phyloP scores from a whole-genome alignment of 2,888 invertebrate species.

The Hirtodrosophila trivittata region DNA sequence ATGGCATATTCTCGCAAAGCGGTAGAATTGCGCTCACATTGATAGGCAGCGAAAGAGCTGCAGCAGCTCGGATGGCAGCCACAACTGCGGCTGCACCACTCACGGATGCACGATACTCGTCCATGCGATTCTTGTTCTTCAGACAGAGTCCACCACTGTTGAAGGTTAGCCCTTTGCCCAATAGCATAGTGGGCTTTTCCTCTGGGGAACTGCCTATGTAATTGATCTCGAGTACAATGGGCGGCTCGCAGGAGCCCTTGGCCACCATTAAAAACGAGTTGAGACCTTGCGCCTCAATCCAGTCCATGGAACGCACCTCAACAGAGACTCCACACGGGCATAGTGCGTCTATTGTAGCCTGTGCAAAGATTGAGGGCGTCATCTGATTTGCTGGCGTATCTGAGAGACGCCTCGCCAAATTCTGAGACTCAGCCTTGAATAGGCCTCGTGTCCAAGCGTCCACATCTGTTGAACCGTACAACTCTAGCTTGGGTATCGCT shows the following conservation, averaged over 20 bases:
- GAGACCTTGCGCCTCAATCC: conserved; percentile 86
- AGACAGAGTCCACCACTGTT: conserved; percentile 84
- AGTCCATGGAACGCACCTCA: conserved; percentile 85
- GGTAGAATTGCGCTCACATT: conserved; percentile 84
- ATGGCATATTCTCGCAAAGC: conserved; percentile 85
- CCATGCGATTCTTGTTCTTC: conserved; percentile 58
- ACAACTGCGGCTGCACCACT: conserved; percentile 87
- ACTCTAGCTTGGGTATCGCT: conserved; percentile 84
- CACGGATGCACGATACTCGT: conserved; percentile 85
- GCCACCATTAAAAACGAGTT: conserved; percentile 84
- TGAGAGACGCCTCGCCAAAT: conserved; percentile 88
- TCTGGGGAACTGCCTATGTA: conserved; percentile 84
- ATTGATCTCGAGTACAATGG: conserved; percentile 85
- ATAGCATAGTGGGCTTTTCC: conserved; percentile 84
- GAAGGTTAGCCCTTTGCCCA: conserved; percentile 86
- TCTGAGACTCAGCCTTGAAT: conserved; percentile 89
- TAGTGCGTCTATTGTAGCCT: conserved; percentile 87
- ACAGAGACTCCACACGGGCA: conserved; percentile 85
- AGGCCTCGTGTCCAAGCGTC: conserved; percentile 88
- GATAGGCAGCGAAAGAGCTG: conserved; percentile 85
- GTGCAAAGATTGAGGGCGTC: conserved; percentile 90
- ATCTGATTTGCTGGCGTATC: conserved; percentile 90
- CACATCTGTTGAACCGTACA: conserved; percentile 84
- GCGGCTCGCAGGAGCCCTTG: conserved; percentile 85
- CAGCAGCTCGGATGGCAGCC: conserved; percentile 85